Percentiles rank a stretch among this genome's conserved stretches.
These are phyloP conservation scores for Norana najaformis DNA, from an alignment of 2,888 invertebrate species.

Conservation along the genomic window DNA sequence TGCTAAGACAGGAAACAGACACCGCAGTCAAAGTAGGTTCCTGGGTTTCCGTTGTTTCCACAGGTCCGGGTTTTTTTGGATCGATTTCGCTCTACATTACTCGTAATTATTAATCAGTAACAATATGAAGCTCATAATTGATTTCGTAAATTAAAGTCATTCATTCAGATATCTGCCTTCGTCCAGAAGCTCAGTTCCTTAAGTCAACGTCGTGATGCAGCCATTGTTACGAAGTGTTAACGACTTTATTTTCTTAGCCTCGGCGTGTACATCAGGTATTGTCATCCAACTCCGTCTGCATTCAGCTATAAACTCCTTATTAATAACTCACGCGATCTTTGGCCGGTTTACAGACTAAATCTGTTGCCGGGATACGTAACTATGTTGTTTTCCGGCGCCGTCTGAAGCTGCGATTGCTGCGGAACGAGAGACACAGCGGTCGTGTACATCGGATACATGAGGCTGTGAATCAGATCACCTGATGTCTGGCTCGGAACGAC, in stretches of 20 bases:
- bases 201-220: not conserved
- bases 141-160: not conserved
- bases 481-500: not conserved
- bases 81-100: not conserved
- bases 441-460: constrained; percentile 14
- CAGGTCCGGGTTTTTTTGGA: not conserved
- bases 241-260: not conserved
- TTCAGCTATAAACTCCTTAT: no score
- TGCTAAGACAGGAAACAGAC: not conserved
- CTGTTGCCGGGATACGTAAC: not conserved
- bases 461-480: not conserved
- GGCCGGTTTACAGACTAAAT: not conserved
- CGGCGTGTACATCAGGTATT: not conserved
- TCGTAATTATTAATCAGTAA: not conserved
- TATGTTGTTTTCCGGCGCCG: not conserved
- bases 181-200: not conserved
- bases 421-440: not conserved
- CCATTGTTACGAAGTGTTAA: no score
- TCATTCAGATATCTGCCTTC: not conserved
- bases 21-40: not conserved
- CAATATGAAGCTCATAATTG: not conserved
- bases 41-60: not conserved
- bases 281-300: no score
- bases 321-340: not conserved
- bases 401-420: not conserved